A percentile compares a stretch with the other conserved stretches of the same genome.
phyloP scores from a whole-genome alignment of 2,888 invertebrate species.

The Euplagia quadripunctaria region DNA sequence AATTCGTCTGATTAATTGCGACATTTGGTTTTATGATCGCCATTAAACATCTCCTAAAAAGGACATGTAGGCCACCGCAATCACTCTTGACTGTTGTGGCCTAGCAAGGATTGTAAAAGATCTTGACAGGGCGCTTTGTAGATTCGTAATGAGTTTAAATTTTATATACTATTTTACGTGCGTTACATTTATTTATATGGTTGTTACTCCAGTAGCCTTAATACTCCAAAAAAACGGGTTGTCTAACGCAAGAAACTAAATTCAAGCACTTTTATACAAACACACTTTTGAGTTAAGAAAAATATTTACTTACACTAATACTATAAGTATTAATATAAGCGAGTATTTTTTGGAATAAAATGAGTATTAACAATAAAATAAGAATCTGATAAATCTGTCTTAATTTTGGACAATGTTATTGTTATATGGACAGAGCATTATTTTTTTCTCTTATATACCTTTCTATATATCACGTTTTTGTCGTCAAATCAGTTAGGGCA shows the following conservation, averaged over 20 bases:
- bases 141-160: constrained; percentile 31
- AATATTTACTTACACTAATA: too few species aligned
- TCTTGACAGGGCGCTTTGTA: constrained; percentile 36
- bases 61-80: constrained; percentile 37
- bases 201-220: not conserved
- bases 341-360: too few species aligned
- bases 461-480: not conserved
- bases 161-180: not conserved
- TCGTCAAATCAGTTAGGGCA: not conserved
- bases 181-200: not conserved
- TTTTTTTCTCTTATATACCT: not conserved
- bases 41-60: constrained; percentile 41
- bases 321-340: too few species aligned
- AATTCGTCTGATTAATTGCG: constrained; percentile 45
- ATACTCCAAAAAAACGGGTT: too few species aligned
- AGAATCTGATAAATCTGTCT: too few species aligned
- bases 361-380: too few species aligned
- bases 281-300: too few species aligned
- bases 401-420: too few species aligned
- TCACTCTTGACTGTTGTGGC: not conserved
- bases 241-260: too few species aligned
- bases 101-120: constrained; percentile 24
- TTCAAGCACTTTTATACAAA: too few species aligned
- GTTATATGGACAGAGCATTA: too few species aligned
- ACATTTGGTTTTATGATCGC: constrained; percentile 22